A percentile compares a stretch with the other conserved stretches of the same genome.
Conservation (phyloP, 2,797 vertebrate species). For the Coccyzus lansbergi region DNA sequence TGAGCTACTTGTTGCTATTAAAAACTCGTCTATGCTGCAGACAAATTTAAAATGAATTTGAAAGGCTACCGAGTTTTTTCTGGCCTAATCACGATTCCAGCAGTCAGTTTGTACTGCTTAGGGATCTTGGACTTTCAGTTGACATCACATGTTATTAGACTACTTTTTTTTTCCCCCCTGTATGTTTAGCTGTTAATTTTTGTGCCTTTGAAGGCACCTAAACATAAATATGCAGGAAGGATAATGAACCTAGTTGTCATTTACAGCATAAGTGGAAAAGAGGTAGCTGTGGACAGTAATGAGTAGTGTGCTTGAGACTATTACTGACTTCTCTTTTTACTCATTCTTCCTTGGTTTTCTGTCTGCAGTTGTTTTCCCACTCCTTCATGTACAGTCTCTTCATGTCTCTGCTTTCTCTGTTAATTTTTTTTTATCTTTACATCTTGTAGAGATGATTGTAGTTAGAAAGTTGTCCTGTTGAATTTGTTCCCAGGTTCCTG, state of each 20-base stretch:
- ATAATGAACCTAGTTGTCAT: background rate
- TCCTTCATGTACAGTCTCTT: background rate
- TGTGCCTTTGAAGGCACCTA: background rate
- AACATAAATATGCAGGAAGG: background rate
- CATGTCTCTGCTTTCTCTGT: background rate
- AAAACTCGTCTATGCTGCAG: background rate
- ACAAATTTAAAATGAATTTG: conserved; percentile 15
- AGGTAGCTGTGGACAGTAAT: background rate
- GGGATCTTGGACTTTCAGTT: background rate
- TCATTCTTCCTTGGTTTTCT: background rate
- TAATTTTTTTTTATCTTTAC: background rate
- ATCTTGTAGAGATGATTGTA: background rate
- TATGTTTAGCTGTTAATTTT: background rate
- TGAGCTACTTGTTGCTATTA: conserved; percentile 54
- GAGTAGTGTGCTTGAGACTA: background rate
- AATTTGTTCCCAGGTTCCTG: background rate
- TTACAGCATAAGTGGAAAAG: background rate
- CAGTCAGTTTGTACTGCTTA: background rate
- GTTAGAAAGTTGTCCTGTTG: background rate
- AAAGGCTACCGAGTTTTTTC: background rate
- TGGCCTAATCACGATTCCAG: background rate
- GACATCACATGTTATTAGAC: background rate
- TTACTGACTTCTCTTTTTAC: background rate
- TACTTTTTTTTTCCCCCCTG: accelerated
- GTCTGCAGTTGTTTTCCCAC: background rate